Base-by-base conservation (phyloP, 2,797 vertebrate genomes). In the Cygnus olor region DNA sequence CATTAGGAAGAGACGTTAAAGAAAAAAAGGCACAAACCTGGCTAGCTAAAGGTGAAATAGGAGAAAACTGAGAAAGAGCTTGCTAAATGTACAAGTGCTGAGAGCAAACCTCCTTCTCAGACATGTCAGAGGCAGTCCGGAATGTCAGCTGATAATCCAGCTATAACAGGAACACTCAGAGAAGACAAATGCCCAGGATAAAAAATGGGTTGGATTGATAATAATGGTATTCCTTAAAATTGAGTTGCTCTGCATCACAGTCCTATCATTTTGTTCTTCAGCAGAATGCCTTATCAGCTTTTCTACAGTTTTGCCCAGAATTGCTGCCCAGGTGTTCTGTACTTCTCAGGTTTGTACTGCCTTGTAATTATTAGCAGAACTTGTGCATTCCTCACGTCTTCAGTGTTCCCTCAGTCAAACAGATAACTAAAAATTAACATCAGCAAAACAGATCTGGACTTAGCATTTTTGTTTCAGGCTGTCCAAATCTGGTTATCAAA, bases 391-490 rank as follows among this genome's bases (percentile, higher is more conserved):
- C 22, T 68, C 45, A n/a, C 18, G 44, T 51, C 45, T 51, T 61
- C 49, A 30, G 21, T 28, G 34, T 45, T 77, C 73, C 24, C 38
- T 88, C 19, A 34, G 49, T 34, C 0, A 0, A 28, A 30, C 6
- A 40, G 54, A 7, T 51, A 32, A 49, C 49, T 34, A 82, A 80
- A 61, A 65, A 25, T 51, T 64, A 58, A 12, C 32, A 30, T 27
- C 20, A 72, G 34, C 80, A 80, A 65, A 61, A 14, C 18, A 80
- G 38, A 45, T 12, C 17, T 45, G 22, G 34, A 56, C 61, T 14
- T 65, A 30, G 20, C 16, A 8, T 17, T 88, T 90, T 77, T 90
- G 60, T 73, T 86, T 65, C 36, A 69, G 27, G 36, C 44, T 84
- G 30, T 71, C 6, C 9, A 34, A 69, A 69, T 69, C 5, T 17